Conservation (phyloP, 2,888 invertebrate species). For the Heliconius ismenius region DNA sequence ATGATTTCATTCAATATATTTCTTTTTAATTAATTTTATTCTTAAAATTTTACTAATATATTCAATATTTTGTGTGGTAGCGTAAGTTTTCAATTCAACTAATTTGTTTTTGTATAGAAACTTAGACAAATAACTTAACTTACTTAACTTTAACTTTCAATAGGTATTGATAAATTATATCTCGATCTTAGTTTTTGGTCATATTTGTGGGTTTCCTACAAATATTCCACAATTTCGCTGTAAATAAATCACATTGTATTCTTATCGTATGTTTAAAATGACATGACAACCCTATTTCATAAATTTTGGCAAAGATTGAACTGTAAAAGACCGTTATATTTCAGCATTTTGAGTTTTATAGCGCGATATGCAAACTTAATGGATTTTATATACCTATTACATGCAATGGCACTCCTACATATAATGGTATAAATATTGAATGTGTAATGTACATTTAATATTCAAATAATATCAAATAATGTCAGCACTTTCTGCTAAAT, state of each 20-base stretch:
- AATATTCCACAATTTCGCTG: not conserved
- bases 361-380: constrained; percentile 1
- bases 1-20: no score
- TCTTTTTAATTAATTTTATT: no score
- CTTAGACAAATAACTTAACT: no score
- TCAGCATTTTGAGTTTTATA: constrained; percentile 3
- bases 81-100: not conserved
- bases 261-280: not conserved
- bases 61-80: no score
- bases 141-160: no score
- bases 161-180: no score
- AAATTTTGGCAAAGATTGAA: constrained; percentile 10
- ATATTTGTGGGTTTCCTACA: not conserved
- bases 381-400: not conserved
- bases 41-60: no score
- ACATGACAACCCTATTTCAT: constrained; percentile 14
- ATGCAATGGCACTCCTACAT: not conserved
- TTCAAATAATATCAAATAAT: no score
- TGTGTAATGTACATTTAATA: no score
- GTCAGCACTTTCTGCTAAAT: no score
- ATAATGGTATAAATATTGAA: not conserved
- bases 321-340: constrained; percentile 3
- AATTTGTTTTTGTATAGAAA: not conserved
- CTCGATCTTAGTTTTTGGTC: not conserved
- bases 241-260: not conserved